Percentiles rank a stretch among this genome's conserved stretches.
Conservation (phyloP, 2,113 vertebrate species). For the Meriones unguiculatus region DNA sequence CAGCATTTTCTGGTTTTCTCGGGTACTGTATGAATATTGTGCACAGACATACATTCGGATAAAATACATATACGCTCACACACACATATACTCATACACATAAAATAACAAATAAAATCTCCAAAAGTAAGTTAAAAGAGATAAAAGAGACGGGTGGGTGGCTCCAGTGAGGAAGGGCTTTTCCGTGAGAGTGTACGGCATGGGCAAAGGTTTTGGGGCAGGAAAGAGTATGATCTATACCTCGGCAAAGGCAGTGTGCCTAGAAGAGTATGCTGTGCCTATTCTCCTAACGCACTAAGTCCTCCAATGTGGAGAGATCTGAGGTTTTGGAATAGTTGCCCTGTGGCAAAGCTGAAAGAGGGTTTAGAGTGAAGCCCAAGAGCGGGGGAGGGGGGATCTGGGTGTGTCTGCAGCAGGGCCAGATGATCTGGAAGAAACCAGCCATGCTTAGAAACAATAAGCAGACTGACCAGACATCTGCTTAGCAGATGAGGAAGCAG, state of each 20-base stretch:
- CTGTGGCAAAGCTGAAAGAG: background rate
- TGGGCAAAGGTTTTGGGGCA: background rate
- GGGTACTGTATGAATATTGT: background rate
- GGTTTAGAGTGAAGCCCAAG: background rate
- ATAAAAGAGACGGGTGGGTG: background rate
- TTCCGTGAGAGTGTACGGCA: background rate
- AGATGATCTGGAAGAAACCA: background rate
- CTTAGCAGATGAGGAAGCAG: background rate
- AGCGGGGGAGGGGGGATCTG: background rate
- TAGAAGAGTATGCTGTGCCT: accelerated
- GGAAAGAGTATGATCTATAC: too few species aligned
- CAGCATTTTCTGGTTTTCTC: background rate
- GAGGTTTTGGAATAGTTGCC: background rate
- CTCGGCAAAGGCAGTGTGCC: background rate
- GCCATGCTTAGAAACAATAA: background rate
- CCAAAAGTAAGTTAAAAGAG: background rate
- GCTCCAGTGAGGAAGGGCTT: background rate
- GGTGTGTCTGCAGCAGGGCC: background rate
- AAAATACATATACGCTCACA: too few species aligned
- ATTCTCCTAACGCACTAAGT: background rate
- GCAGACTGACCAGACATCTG: background rate
- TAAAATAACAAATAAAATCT: background rate
- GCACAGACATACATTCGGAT: too few species aligned
- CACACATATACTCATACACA: background rate
- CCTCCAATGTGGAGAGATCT: background rate